Conservation (phyloP, 2,888 invertebrate species). For the Drosophila gaucha region DNA sequence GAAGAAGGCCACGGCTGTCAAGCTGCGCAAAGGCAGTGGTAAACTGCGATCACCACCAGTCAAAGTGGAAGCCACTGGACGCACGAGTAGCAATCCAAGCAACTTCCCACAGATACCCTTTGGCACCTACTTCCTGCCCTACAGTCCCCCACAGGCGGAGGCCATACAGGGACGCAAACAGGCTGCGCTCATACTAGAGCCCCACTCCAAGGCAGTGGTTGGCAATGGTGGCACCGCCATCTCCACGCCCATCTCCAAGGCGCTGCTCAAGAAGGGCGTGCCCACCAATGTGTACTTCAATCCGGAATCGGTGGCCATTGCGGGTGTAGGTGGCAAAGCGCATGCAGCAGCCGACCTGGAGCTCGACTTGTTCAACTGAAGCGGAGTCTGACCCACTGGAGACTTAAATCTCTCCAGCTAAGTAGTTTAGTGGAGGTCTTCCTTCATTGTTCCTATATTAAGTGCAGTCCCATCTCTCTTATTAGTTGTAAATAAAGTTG, state of each 20-base stretch:
- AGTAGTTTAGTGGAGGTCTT: constrained; percentile 33
- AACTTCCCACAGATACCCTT: constrained; percentile 82
- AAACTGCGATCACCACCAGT: constrained; percentile 48
- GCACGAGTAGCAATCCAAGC: constrained; percentile 78
- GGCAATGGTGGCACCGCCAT: constrained; percentile 89
- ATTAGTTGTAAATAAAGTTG: constrained; percentile 59
- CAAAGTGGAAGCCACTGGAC: constrained; percentile 82
- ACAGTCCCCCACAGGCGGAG: constrained; percentile 57
- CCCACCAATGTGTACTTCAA: constrained; percentile 88
- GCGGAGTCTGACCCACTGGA: constrained; percentile 6
- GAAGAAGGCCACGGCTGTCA: constrained; percentile 26
- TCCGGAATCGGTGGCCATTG: constrained; percentile 90
- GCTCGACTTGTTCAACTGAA: constrained; percentile 84
- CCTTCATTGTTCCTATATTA: constrained; percentile 56
- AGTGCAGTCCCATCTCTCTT: constrained; percentile 38
- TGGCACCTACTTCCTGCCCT: constrained; percentile 82
- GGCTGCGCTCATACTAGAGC: constrained; percentile 87
- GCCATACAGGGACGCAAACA: constrained; percentile 60
- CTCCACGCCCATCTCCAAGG: constrained; percentile 89
- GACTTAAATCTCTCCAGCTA: constrained; percentile 10
- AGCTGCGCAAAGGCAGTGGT: constrained; percentile 25
- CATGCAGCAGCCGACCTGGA: constrained; percentile 91
- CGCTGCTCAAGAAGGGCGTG: constrained; percentile 87
- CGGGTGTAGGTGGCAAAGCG: constrained; percentile 91
- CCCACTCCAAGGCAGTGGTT: constrained; percentile 88